A percentile compares a stretch with the other conserved stretches of the same genome.
Evolutionary conservation across 2,888 invertebrate species (phyloP).

Genomic region (Campoletis raptor): DNA sequence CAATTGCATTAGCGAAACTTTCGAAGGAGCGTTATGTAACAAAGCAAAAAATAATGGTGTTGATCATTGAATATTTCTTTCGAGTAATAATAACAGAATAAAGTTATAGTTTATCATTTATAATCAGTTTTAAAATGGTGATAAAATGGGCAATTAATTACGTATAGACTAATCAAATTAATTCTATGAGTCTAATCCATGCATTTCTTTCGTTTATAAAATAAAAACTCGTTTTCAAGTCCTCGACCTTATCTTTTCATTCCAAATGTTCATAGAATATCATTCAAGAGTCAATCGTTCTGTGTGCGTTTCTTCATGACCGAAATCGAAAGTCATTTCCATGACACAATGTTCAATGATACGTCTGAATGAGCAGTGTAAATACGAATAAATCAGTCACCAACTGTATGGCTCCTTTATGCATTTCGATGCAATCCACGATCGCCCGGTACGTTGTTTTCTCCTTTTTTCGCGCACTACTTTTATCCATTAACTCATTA

Average conservation of each 20-base stretch:
- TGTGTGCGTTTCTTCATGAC: neutral
- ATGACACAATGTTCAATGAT: neutral
- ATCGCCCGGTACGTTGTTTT: constrained; percentile 41
- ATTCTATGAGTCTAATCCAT: neutral
- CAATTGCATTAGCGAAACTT: constrained; percentile 59
- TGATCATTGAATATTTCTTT: neutral
- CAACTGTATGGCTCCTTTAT: constrained; percentile 63
- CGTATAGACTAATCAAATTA: neutral
- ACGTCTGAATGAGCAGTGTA: neutral
- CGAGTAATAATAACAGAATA: too few species aligned
- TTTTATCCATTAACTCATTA: neutral
- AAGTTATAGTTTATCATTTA: too few species aligned
- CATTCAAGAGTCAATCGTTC: neutral
- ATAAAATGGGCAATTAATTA: neutral
- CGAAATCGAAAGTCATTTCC: neutral
- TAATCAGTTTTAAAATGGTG: too few species aligned
- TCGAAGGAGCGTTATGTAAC: constrained; percentile 11
- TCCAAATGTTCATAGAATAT: neutral
- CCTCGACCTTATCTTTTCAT: too few species aligned
- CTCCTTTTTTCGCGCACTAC: constrained; percentile 5
- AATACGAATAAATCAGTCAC: constrained; percentile 35
- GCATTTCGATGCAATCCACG: constrained; percentile 64
- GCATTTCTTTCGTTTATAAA: too few species aligned
- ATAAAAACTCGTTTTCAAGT: too few species aligned
- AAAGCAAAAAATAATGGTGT: neutral